A percentile compares a stretch with the other conserved stretches of the same genome.
These are phyloP conservation scores for Lissocephala sabroskyi DNA, from an alignment of 2,888 invertebrate genomes.

Conservation along the genomic window DNA sequence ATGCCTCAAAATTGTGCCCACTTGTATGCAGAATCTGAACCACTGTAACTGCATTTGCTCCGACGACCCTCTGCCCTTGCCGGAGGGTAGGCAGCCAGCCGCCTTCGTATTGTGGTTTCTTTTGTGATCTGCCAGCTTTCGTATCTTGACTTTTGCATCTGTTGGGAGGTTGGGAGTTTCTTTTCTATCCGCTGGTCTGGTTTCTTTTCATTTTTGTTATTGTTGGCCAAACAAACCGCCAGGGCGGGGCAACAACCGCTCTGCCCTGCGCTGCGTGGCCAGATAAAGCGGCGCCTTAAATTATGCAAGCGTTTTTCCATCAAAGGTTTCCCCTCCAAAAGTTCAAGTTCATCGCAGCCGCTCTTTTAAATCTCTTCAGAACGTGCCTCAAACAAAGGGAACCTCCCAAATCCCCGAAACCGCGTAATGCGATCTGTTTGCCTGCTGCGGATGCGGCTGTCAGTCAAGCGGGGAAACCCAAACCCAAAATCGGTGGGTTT, in stretches of 20 bases:
- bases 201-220: conserved; percentile 22
- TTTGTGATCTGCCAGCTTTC: conserved; percentile 9
- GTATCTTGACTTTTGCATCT: conserved; percentile 27
- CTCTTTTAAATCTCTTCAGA: no score
- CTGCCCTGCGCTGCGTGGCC: no score
- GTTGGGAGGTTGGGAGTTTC: conserved; percentile 8
- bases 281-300: conserved; percentile 36
- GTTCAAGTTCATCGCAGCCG: conserved; percentile 61
- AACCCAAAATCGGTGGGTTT: conserved; percentile 14
- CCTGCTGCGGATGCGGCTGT: conserved; percentile 1
- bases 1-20: no score
- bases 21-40: no score
- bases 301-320: conserved; percentile 42
- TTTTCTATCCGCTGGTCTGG: conserved; percentile 1
- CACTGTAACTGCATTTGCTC: no score
- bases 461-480: background rate
- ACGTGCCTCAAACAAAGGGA: background rate
- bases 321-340: background rate
- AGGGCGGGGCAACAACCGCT: background rate
- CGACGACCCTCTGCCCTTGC: no score
- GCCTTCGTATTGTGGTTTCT: no score
- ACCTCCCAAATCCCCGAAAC: background rate
- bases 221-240: conserved; percentile 14
- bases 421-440: conserved; percentile 5
- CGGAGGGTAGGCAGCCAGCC: no score